Conservation (phyloP, 2,888 invertebrate genomes). For the Dilophus febrilis region DNA sequence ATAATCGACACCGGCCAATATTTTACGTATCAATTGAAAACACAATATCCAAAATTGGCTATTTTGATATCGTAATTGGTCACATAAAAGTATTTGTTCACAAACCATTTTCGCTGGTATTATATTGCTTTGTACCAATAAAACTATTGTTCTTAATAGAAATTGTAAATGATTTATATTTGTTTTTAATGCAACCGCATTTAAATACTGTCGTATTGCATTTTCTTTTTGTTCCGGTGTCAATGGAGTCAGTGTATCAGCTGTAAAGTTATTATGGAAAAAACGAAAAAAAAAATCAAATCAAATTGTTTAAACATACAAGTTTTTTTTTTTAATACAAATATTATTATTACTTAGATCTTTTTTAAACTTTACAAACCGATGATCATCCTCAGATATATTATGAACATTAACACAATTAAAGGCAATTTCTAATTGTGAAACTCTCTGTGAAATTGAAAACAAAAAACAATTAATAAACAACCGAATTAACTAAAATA, state of each 20-base stretch:
- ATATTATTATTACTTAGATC: conserved; percentile 40
- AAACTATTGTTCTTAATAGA: conserved; percentile 57
- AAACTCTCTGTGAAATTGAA: conserved; percentile 50
- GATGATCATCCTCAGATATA: conserved; percentile 49
- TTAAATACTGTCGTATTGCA: conserved; percentile 52
- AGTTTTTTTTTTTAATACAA: no score
- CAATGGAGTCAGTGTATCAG: conserved; percentile 44
- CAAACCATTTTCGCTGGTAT: conserved; percentile 69
- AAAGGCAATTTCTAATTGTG: conserved; percentile 77
- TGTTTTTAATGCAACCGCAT: conserved; percentile 51
- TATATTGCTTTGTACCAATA: conserved; percentile 51
- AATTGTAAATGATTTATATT: conserved; percentile 60
- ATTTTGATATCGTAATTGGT: conserved; percentile 64
- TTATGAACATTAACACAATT: conserved; percentile 72
- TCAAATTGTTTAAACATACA: background rate
- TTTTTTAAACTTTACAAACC: conserved; percentile 47
- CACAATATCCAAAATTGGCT: conserved; percentile 81
- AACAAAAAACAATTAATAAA: background rate
- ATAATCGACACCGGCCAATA: conserved; percentile 85
- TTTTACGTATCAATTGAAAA: conserved; percentile 65
- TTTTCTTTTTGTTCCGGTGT: conserved; percentile 57
- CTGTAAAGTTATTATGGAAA: conserved; percentile 15
- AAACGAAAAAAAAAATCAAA: background rate
- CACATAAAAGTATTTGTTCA: conserved; percentile 68
- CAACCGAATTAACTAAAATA: background rate